These are phyloP conservation scores for Paramacrobiotus metropolitanus DNA, from an alignment of 1,140 invertebrate genomes.

Conservation along the genomic window DNA sequence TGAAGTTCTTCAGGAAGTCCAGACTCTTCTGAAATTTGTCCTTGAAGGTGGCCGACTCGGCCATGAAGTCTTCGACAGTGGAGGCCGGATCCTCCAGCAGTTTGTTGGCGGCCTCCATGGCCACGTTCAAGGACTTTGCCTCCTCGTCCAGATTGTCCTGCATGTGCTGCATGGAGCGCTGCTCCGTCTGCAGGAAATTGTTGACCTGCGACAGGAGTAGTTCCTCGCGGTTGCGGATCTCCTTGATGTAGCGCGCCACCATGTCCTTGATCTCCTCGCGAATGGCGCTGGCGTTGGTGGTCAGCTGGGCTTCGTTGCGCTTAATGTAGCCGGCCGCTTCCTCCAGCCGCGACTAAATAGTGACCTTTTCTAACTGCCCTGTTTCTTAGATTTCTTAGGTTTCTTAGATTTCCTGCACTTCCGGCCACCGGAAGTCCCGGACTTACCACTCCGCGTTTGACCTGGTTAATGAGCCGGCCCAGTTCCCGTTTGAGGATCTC, in stretches of 20 bases:
- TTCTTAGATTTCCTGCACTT: background rate
- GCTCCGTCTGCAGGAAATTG: constrained; percentile 53
- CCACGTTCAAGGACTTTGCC: constrained; percentile 13
- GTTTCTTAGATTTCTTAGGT: background rate
- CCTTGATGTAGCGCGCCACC: constrained; percentile 60
- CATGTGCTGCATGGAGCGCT: constrained; percentile 51
- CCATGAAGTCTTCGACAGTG: constrained; percentile 3
- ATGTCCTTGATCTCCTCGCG: constrained; percentile 78
- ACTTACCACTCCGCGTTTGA: constrained; percentile 2
- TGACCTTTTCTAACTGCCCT: background rate
- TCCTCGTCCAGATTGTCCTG: constrained; percentile 50
- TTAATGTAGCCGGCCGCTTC: constrained; percentile 27
- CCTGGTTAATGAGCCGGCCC: constrained; percentile 36
- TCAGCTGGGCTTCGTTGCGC: constrained; percentile 54
- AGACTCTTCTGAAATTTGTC: constrained; percentile 70
- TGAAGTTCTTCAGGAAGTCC: constrained; percentile 75
- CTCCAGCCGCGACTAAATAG: background rate
- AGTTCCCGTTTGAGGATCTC: constrained; percentile 84
- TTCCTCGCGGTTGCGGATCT: constrained; percentile 68
- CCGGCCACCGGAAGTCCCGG: background rate
- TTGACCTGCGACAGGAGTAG: constrained; percentile 65
- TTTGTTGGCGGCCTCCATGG: constrained; percentile 13
- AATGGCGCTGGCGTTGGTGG: constrained; percentile 57
- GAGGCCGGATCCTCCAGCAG: background rate
- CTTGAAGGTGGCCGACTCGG: constrained; percentile 67